phyloP scores from a whole-genome alignment of 2,888 invertebrate species.

The Eupithecia exiguata region DNA sequence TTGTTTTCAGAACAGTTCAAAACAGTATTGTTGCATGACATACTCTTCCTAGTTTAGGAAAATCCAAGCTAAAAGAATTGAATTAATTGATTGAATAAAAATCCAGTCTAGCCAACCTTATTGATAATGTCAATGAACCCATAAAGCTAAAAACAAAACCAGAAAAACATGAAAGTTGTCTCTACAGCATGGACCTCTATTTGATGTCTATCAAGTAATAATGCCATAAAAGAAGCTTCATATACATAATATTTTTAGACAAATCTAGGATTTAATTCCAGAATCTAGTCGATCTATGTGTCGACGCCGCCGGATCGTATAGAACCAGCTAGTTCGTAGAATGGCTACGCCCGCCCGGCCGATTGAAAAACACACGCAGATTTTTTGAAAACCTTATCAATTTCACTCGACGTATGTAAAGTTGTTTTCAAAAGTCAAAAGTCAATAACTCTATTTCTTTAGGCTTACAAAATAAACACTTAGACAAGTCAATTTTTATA shows the following conservation, averaged over 20 bases:
- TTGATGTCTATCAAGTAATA: constrained; percentile 5
- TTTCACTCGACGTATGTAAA: too few species aligned
- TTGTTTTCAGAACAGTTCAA: background rate
- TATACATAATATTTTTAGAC: background rate
- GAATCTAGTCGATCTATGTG: background rate
- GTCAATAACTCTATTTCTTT: too few species aligned
- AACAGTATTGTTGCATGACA: background rate
- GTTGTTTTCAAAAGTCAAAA: too few species aligned
- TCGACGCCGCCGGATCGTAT: too few species aligned
- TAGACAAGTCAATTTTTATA: too few species aligned
- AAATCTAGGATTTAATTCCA: background rate
- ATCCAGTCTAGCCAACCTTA: constrained; percentile 32
- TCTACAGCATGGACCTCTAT: constrained; percentile 26
- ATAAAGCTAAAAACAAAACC: constrained; percentile 32
- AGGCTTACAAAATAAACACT: too few species aligned
- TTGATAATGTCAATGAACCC: constrained; percentile 36
- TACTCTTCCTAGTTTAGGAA: background rate
- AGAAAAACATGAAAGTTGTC: constrained; percentile 33
- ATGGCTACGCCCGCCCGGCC: too few species aligned
- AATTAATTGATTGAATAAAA: constrained; percentile 6
- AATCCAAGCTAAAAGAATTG: background rate
- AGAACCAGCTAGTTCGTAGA: too few species aligned
- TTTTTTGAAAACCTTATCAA: too few species aligned
- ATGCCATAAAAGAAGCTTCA: background rate
- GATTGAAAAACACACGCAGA: too few species aligned